Evolutionary conservation across 2,113 vertebrate genomes (phyloP).

Genomic region (Zonotrichia leucophrys): DNA sequence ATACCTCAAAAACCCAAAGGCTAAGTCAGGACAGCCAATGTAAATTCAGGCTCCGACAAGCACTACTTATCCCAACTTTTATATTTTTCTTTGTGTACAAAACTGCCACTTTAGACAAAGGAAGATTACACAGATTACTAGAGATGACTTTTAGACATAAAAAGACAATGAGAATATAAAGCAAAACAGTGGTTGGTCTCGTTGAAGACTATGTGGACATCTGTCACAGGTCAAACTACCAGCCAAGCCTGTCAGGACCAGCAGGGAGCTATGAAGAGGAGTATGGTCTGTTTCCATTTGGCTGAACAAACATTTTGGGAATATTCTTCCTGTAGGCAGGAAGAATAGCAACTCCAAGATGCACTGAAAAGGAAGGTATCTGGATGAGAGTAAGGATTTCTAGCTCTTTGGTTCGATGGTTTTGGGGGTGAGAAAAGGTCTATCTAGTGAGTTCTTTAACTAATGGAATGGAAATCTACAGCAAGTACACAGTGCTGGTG

Average conservation of each 20-base stretch:
- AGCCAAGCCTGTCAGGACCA: conserved; percentile 22
- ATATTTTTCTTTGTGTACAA: background rate
- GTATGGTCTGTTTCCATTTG: background rate
- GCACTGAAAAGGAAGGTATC: background rate
- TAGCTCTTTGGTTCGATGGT: rapidly evolving
- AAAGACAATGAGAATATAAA: conserved; percentile 8
- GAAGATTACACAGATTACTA: background rate
- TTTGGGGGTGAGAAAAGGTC: background rate
- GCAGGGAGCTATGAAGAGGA: background rate
- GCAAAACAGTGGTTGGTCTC: conserved; percentile 37
- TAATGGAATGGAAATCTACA: background rate
- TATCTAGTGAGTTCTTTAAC: background rate
- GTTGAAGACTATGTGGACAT: background rate
- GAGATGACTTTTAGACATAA: background rate
- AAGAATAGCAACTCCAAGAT: background rate
- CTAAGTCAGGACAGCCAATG: background rate
- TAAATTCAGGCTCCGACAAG: background rate
- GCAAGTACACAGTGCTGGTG: background rate
- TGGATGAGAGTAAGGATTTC: background rate
- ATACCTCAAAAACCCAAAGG: background rate
- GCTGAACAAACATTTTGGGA: background rate
- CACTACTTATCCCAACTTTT: background rate
- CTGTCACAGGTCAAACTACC: conserved; percentile 36
- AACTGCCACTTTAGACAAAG: background rate
- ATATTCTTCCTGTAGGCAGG: background rate